Evolutionary conservation across 2,113 vertebrate genomes (phyloP).

Genomic region (Candoia aspera): DNA sequence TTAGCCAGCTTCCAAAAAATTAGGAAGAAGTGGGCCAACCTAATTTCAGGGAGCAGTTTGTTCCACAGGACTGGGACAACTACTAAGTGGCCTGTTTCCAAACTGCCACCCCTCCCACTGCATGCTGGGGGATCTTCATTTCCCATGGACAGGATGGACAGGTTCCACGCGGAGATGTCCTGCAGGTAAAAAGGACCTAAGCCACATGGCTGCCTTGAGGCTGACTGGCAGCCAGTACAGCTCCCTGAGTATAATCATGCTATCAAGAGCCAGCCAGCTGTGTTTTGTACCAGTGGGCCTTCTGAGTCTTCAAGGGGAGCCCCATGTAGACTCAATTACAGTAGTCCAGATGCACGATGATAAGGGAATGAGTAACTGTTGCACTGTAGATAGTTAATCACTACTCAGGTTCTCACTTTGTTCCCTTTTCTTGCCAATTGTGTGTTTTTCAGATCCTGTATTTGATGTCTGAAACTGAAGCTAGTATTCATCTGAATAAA

Average conservation of each 20-base stretch:
- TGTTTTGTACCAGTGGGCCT: not conserved
- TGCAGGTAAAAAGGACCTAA: not conserved
- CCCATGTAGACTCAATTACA: not conserved
- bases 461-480: not conserved
- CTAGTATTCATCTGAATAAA: constrained; percentile 35
- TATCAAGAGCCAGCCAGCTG: not conserved
- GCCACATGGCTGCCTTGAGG: not conserved
- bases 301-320: not conserved
- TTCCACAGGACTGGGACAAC: not conserved
- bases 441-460: not conserved
- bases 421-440: not conserved
- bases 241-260: not conserved
- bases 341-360: not conserved
- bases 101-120: not conserved
- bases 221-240: not conserved
- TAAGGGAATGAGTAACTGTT: not conserved
- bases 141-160: not conserved
- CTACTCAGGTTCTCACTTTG: constrained; percentile 5
- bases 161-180: not conserved
- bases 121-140: not conserved
- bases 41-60: not conserved
- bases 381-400: not conserved
- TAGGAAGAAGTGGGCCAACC: not conserved
- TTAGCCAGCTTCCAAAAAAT: not conserved
- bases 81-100: not conserved